Evolutionary conservation across 2,797 vertebrate genomes (phyloP).

Genomic region (Paguma larvata): DNA sequence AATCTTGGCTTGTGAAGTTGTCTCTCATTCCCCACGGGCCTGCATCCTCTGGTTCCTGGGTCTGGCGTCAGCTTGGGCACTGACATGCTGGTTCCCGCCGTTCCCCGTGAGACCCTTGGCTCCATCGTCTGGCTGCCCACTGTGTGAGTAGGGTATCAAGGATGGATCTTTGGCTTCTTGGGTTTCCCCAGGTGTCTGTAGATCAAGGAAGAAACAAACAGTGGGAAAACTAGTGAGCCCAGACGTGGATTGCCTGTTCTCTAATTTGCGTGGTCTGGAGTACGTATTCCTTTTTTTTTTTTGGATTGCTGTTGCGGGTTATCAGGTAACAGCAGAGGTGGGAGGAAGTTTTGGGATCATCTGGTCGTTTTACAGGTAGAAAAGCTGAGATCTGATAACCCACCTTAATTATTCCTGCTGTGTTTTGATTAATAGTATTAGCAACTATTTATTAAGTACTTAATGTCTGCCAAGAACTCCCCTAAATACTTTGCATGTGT

Average conservation of each 20-base stretch:
- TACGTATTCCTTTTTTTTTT: background rate
- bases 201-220: background rate
- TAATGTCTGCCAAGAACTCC: background rate
- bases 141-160: background rate
- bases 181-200: background rate
- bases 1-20: background rate
- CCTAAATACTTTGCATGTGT: background rate
- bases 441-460: background rate
- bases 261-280: background rate
- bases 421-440: background rate
- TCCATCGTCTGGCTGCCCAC: rapidly evolving
- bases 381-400: background rate
- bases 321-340: background rate
- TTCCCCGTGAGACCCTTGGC: rapidly evolving
- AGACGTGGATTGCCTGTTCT: background rate
- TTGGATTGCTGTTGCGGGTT: background rate
- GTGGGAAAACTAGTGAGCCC: background rate
- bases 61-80: background rate
- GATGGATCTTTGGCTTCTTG: background rate
- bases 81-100: background rate
- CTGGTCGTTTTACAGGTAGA: background rate
- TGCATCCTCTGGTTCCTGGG: background rate
- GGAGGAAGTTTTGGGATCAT: background rate
- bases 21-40: background rate
- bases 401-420: background rate